These are phyloP conservation scores for Cassiopea xamachana DNA, from an alignment of 30 jellyfish, hydroid and myxozoan genomes.

Conservation along the genomic window DNA sequence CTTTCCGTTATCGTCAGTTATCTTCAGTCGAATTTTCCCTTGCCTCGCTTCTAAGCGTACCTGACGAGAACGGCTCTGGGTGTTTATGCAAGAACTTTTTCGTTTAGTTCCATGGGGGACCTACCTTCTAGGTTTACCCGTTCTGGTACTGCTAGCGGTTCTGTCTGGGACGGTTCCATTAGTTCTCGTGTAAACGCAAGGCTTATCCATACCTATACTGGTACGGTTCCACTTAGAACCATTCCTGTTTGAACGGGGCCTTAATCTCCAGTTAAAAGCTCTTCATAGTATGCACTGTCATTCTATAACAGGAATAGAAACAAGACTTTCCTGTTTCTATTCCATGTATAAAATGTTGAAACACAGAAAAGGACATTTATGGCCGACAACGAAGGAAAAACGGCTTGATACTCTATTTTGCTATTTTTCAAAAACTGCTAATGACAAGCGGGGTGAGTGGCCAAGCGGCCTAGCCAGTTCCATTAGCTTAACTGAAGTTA, in stretches of 20 bases:
- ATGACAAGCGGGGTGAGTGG: too few species aligned
- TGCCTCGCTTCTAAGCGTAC: not conserved
- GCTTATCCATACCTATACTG: not conserved
- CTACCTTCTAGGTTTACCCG: not conserved
- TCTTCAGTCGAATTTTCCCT: not conserved
- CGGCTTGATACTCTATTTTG: too few species aligned
- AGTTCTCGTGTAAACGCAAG: not conserved
- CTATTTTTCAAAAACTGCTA: too few species aligned
- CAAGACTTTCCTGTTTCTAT: too few species aligned
- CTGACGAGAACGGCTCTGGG: not conserved
- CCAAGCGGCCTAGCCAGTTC: too few species aligned
- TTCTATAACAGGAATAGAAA: too few species aligned
- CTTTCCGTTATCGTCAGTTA: too few species aligned
- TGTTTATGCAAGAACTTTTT: not conserved
- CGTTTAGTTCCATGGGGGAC: not conserved
- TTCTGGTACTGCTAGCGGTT: not conserved
- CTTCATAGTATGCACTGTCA: too few species aligned
- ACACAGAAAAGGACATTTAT: too few species aligned
- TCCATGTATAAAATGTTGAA: too few species aligned
- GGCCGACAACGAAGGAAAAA: too few species aligned
- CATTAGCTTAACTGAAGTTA: too few species aligned
- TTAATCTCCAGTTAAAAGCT: not conserved
- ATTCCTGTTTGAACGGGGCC: not conserved
- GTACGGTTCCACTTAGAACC: not conserved
- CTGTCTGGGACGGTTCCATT: slow-evolving; percentile 1